A percentile compares a stretch with the other conserved stretches of the same genome.
Conservation (phyloP, 2,797 vertebrate genomes). For the Enteromius unitaeniatus region DNA sequence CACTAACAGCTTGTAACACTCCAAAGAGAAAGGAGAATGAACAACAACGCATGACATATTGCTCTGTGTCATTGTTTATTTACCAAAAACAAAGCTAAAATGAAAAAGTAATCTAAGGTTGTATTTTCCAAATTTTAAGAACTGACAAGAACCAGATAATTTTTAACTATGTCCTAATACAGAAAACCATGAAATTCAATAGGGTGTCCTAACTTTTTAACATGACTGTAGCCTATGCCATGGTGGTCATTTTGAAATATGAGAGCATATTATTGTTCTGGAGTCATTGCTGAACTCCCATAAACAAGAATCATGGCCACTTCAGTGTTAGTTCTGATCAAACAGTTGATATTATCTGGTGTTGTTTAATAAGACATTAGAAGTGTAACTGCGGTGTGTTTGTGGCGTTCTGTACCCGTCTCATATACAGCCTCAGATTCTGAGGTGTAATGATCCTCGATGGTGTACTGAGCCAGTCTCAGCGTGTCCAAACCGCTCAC, state of each 20-base stretch:
- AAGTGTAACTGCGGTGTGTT: background rate
- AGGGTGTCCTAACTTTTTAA: too few relatives aligned
- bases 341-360: background rate
- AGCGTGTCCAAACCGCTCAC: slow-evolving; percentile 88
- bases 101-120: too few relatives aligned
- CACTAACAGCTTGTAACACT: too few relatives aligned
- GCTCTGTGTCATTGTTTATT: too few relatives aligned
- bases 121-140: too few relatives aligned
- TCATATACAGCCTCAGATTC: slow-evolving; percentile 90
- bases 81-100: too few relatives aligned
- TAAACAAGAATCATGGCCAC: background rate
- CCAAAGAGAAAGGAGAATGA: too few relatives aligned
- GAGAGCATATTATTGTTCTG: background rate
- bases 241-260: background rate
- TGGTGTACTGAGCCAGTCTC: slow-evolving; percentile 88
- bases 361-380: background rate
- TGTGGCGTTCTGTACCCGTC: slow-evolving; percentile 76
- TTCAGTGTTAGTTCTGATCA: background rate
- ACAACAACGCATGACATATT: too few relatives aligned
- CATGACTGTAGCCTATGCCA: background rate
- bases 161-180: too few relatives aligned
- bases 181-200: too few relatives aligned
- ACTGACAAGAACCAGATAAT: too few relatives aligned
- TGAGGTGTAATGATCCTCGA: slow-evolving; percentile 91
- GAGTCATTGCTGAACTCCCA: background rate